These are phyloP conservation scores for Eulacestoma nigropectus DNA, from an alignment of 2,113 vertebrate species.

Conservation along the genomic window DNA sequence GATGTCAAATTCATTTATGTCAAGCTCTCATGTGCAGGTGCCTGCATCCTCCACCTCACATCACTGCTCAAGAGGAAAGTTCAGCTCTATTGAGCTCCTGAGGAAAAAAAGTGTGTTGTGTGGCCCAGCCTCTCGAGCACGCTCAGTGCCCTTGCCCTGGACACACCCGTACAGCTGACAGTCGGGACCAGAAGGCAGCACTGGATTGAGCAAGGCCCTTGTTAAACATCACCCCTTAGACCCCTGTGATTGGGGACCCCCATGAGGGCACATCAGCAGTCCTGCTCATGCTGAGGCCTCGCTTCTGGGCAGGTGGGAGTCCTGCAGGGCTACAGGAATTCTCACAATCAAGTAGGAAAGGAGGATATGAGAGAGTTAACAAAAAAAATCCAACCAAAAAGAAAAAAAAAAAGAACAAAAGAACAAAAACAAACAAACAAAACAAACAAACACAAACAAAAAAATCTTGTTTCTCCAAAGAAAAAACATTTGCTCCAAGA, in stretches of 20 bases:
- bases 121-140: background rate
- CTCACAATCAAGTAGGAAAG: background rate
- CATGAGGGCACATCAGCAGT: rapidly evolving
- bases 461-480: background rate
- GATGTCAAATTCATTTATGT: background rate
- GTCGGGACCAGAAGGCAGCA: background rate
- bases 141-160: background rate
- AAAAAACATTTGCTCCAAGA: background rate
- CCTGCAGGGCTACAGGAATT: background rate
- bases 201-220: background rate
- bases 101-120: background rate
- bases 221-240: background rate
- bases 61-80: background rate
- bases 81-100: background rate
- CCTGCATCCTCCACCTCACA: background rate
- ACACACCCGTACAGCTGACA: rapidly evolving
- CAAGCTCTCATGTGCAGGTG: background rate
- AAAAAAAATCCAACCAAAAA: background rate
- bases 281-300: background rate
- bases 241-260: too few species aligned
- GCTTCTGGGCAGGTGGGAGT: background rate
- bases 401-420: too few species aligned
- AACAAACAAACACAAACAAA: too few species aligned
- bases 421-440: too few species aligned
- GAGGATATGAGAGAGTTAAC: background rate